Conservation (phyloP, 2,797 vertebrate genomes). For the Myiotriccus ornatus region DNA sequence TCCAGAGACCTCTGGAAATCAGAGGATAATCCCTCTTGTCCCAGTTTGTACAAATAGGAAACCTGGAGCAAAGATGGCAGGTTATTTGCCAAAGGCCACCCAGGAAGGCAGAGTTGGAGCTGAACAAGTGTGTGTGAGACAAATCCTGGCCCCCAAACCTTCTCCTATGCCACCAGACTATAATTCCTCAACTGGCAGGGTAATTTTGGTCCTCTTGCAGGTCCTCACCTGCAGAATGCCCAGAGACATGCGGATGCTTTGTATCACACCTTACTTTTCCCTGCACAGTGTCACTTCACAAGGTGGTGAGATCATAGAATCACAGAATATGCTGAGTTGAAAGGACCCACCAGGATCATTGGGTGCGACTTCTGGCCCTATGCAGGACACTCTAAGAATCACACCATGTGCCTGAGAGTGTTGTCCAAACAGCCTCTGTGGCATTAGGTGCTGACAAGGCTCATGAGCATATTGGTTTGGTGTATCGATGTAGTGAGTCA, state of each 20-base stretch:
- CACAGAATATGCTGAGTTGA: background rate
- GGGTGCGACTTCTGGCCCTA: background rate
- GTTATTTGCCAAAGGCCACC: conserved; percentile 24
- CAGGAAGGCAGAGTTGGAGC: background rate
- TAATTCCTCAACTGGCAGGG: background rate
- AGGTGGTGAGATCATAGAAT: background rate
- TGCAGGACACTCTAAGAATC: background rate
- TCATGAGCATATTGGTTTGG: background rate
- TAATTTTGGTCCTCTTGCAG: background rate
- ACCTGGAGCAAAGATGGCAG: background rate
- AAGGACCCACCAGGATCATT: background rate
- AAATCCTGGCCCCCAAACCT: background rate
- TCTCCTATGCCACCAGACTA: background rate
- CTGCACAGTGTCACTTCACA: background rate
- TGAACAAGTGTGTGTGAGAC: rapidly evolving
- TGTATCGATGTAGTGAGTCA: background rate
- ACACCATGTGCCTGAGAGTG: background rate
- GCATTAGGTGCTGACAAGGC: background rate
- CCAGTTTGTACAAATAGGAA: background rate
- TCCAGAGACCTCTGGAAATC: background rate
- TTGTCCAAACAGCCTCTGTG: background rate
- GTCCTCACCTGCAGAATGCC: background rate
- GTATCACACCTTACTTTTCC: background rate
- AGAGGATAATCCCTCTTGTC: background rate
- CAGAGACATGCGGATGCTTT: background rate